These are phyloP conservation scores for Gallinago media DNA, from an alignment of 2,113 vertebrate species.

Conservation along the genomic window DNA sequence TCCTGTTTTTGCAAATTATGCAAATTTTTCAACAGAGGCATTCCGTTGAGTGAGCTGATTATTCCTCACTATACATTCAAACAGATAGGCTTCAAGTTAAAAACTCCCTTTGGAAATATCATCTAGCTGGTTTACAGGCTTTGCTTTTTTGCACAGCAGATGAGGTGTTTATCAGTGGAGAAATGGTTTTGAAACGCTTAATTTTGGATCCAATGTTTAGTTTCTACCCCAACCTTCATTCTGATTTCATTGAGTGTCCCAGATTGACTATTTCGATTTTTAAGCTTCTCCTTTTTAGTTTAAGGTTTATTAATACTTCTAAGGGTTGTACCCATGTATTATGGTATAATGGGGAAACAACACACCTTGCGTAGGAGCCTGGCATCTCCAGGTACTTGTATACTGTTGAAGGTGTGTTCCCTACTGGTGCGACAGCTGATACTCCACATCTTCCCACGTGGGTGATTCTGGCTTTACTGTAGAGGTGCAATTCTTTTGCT, in stretches of 20 bases:
- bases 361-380: neutral
- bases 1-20: neutral
- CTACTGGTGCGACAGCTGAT: neutral
- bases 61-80: neutral
- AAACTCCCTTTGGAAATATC: neutral
- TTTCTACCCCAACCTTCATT: neutral
- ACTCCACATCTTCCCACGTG: rapidly evolving
- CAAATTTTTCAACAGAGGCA: neutral
- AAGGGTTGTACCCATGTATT: neutral
- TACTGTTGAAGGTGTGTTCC: neutral
- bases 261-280: neutral
- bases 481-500: neutral
- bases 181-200: neutral
- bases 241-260: neutral
- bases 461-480: neutral
- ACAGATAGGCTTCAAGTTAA: neutral
- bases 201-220: neutral
- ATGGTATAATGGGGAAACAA: neutral
- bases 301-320: neutral
- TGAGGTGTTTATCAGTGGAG: neutral
- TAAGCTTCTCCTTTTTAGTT: neutral
- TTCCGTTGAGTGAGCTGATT: neutral
- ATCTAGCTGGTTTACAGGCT: neutral
- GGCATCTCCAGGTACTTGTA: neutral
- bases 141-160: neutral